Evolutionary conservation across 2,888 invertebrate genomes (phyloP), one percentile per base, ranked within the genome.

Genomic region (Panzeria rudis): DNA sequence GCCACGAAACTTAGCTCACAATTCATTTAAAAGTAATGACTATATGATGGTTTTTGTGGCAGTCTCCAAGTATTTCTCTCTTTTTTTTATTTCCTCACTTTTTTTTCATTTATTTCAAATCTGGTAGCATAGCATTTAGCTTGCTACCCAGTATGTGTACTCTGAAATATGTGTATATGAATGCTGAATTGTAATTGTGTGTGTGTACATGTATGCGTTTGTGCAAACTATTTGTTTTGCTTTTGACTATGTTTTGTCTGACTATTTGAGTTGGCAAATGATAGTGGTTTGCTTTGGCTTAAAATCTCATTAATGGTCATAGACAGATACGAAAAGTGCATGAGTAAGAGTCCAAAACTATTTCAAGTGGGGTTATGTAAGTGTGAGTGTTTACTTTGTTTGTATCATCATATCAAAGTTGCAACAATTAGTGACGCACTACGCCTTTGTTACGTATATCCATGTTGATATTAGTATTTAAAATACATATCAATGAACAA

Each of bases 221-320:
- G 13, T 41, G 11, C 15, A 25, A 13, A 25, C 47, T 32, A 35
- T 76, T 29, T 72, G 59, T 44, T 56, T 54, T 62, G 52, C 20
- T 6, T 71, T 32, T 54, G 41, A 13, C 8, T 71, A 1, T 71
- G 8, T 64, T 29, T 47, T 66, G 32, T 54, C 32, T 72, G 56
- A 72, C 56, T 44, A 64, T 79, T 84, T 76, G 29, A 80, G 61
- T 84, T 86, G 86, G 83, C 75, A 79, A 72, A 66, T 80, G 79
- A 47, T 69, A 68, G 81, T 77, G 81, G 72, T 76, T 80, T 59
- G 47, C 80, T 81, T 77, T 81, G 84, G 83, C 78, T 86, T 84
- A 84, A 81, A 86, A 78, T 77, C 86, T 83, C 86, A 86, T 86
- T 86, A 86, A 73, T 80, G 83, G 76, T 47, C 83, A 68, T 64